Conservation (phyloP, 2,888 invertebrate genomes). For the Achlya flavicornis region DNA sequence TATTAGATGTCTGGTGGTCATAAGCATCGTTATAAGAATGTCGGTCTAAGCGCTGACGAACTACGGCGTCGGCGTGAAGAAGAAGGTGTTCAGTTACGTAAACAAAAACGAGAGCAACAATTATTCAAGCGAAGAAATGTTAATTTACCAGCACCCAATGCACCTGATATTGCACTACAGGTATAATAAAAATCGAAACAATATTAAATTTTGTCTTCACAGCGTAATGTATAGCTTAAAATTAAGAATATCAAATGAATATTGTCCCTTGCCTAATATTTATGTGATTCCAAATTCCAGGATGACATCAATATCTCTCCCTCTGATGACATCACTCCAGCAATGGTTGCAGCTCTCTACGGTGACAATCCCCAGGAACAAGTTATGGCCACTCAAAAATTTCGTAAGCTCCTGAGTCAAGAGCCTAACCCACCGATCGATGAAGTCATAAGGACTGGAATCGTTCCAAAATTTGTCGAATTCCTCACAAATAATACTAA, state of each 20-base stretch:
- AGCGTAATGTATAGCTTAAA: conserved; percentile 12
- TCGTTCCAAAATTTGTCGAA: conserved; percentile 96
- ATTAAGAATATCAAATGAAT: conserved; percentile 9
- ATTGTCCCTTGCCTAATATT: conserved; percentile 13
- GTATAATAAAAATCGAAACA: too few species aligned
- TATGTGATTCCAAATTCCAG: conserved; percentile 54
- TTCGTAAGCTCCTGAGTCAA: conserved; percentile 95
- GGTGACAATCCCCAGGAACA: conserved; percentile 91
- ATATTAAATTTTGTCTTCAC: conserved; percentile 17
- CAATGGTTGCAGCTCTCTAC: conserved; percentile 94
- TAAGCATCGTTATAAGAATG: conserved; percentile 97
- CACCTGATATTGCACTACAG: conserved; percentile 67
- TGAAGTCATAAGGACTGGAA: conserved; percentile 96
- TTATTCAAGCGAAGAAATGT: conserved; percentile 96
- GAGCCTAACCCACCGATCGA: conserved; percentile 99
- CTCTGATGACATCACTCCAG: conserved; percentile 86
- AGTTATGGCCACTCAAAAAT: conserved; percentile 94
- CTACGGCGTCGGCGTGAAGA: conserved; percentile 96
- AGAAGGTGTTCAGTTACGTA: conserved; percentile 97
- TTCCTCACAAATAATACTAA: conserved; percentile 92
- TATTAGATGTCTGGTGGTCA: conserved; percentile 94
- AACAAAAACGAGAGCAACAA: conserved; percentile 98
- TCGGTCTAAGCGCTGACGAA: conserved; percentile 95
- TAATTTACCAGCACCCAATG: conserved; percentile 66
- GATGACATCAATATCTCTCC: conserved; percentile 73